Evolutionary conservation across 1,140 invertebrate species (phyloP), one percentile per base, ranked within the genome.

Genomic region (Procambarus virginalis): DNA sequence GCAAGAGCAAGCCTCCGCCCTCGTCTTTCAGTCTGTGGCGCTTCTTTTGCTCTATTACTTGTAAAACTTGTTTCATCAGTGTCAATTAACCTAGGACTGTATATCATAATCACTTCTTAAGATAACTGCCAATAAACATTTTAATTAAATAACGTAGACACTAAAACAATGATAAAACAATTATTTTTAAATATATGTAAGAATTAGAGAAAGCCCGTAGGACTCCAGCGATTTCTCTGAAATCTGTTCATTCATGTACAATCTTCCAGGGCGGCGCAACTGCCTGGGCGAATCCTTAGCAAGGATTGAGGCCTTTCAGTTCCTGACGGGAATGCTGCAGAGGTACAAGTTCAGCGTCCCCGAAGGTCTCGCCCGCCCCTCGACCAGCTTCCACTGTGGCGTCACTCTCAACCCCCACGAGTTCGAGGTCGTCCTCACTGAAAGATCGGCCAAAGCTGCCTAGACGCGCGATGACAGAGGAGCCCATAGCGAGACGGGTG

Each of bases 271-370:
- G 82, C 95, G 95, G 87, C 95, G 96, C 92, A 95, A 96, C 89
- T 98, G 97, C 93, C 95, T 96, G 0, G 97, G 97, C 1, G 96
- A 97, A 93, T 94, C 95, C 0, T 93, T 98, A 70, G 97, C 97
- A 0, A 95, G 95, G 82, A 95, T 95, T 2, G 96, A 96, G 90
- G 93, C 97, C 3, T 97, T 97, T 93, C 94, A 97, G 34, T 95
- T 97, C 75, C 96, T 97, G 83, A 94, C 95, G 3, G 95, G 95
- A 8, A 94, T 97, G 17, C 93, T 97, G 85, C 96, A 97, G 92
- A 93, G 93, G 12, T 95, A 94, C 91, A 93, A 93, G 20, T 94
- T 94, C 58, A 76, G 92, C 55, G 55, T 89, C 20, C 81, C 87
- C 1, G 68, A 55, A 14, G 87, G 87, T 12, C 22, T 78, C 46